Conservation (phyloP, 2,888 invertebrate genomes). For the Aleiodes testaceus region DNA sequence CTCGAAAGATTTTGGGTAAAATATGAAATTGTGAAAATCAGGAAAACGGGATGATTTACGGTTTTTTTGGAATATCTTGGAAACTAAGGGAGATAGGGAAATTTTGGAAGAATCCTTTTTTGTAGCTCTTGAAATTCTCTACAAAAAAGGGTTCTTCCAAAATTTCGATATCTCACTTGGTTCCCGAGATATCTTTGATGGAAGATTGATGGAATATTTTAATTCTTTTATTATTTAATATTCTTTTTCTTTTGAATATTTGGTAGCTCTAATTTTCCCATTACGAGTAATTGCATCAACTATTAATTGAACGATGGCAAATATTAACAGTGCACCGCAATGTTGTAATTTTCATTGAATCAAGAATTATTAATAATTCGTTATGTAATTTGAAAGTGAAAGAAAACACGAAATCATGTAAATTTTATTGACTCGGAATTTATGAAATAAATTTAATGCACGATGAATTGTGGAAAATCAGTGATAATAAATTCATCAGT, state of each 20-base stretch:
- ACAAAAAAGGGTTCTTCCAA: too few relatives aligned
- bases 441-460: background rate
- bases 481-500: too few relatives aligned
- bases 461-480: background rate
- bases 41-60: too few relatives aligned
- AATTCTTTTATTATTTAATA: background rate
- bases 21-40: too few relatives aligned
- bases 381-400: background rate
- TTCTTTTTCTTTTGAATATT: background rate
- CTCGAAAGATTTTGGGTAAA: too few relatives aligned
- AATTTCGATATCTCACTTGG: too few relatives aligned
- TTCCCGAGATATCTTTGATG: too few relatives aligned
- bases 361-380: background rate
- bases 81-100: too few relatives aligned
- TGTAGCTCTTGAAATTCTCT: too few relatives aligned
- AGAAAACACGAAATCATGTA: background rate
- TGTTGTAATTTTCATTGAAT: background rate
- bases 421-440: background rate
- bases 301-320: background rate
- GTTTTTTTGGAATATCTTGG: too few relatives aligned
- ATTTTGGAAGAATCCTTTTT: too few relatives aligned
- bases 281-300: background rate
- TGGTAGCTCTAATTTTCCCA: background rate
- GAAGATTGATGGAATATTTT: too few relatives aligned
- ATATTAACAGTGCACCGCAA: background rate